A percentile compares a stretch with the other conserved stretches of the same genome.
Evolutionary conservation across 2,888 invertebrate species (phyloP).

Genomic region (Drosophila mettleri): DNA sequence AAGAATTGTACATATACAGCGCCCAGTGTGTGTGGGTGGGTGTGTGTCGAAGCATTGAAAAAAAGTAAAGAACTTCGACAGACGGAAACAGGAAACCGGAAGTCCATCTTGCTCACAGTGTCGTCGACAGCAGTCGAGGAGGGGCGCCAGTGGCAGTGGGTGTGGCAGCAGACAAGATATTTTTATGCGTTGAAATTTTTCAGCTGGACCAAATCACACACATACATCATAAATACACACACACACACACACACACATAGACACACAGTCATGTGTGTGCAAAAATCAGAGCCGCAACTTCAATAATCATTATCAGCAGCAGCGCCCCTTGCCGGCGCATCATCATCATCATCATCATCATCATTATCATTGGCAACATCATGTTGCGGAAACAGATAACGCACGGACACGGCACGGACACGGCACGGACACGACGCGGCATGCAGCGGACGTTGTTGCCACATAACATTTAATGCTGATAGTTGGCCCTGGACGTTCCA

Average conservation of each 20-base stretch:
- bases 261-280: constrained; percentile 56
- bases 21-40: constrained; percentile 31
- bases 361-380: constrained; percentile 58
- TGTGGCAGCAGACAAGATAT: constrained; percentile 75
- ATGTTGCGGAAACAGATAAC: constrained; percentile 84
- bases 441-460: constrained; percentile 67
- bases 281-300: constrained; percentile 66
- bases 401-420: constrained; percentile 82
- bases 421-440: constrained; percentile 60
- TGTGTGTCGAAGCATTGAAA: constrained; percentile 73
- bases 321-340: constrained; percentile 39
- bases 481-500: constrained; percentile 50
- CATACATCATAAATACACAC: constrained; percentile 50
- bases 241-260: no score
- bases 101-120: constrained; percentile 85
- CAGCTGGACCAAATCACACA: constrained; percentile 67
- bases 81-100: constrained; percentile 86
- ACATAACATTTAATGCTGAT: constrained; percentile 79
- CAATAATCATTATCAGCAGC: constrained; percentile 79
- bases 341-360: constrained; percentile 48
- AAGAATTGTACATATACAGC: constrained; percentile 61
- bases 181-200: constrained; percentile 82
- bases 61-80: constrained; percentile 80
- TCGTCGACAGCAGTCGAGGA: constrained; percentile 56
- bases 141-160: constrained; percentile 6